Evolutionary conservation across 2,113 vertebrate genomes (phyloP).

Genomic region (Stigmatopora argus): DNA sequence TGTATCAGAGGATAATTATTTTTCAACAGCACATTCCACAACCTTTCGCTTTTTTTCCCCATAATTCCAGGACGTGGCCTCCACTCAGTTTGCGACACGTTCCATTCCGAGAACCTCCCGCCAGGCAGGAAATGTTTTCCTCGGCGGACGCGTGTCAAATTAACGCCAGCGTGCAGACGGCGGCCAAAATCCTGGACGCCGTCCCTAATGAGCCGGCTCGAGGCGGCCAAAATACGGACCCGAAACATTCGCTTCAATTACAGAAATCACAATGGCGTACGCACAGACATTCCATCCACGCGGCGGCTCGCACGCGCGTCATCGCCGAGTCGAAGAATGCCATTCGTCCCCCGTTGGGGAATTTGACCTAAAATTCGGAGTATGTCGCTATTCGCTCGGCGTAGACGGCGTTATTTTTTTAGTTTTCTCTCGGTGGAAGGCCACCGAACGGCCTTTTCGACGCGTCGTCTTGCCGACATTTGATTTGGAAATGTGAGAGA

Average conservation of each 20-base stretch:
- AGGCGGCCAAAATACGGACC: constrained; percentile 29
- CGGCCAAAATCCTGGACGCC: constrained; percentile 50
- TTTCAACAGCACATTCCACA: constrained; percentile 38
- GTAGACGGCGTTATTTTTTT: constrained; percentile 24
- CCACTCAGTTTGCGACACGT: constrained; percentile 41
- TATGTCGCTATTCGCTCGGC: constrained; percentile 27
- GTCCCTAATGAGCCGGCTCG: constrained; percentile 54
- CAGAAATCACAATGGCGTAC: constrained; percentile 41
- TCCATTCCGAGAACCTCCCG: constrained; percentile 41
- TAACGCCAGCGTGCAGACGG: constrained; percentile 43
- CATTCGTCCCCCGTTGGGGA: constrained; percentile 41
- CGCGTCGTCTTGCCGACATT: constrained; percentile 38
- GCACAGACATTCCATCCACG: constrained; percentile 46
- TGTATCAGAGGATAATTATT: constrained; percentile 36
- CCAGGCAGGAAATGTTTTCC: constrained; percentile 68
- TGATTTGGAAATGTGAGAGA: constrained; percentile 48
- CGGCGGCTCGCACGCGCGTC: constrained; percentile 30
- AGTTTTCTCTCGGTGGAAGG: constrained; percentile 1
- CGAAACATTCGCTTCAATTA: constrained; percentile 47
- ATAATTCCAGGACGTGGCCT: constrained; percentile 45
- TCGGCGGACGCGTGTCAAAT: constrained; percentile 69
- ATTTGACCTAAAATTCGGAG: constrained; percentile 51
- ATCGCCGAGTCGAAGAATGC: constrained; percentile 49
- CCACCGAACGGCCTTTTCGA: constrained; percentile 34
- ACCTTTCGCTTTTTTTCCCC: background rate